Conservation (phyloP, 2,797 vertebrate genomes). For the Cyprinella venusta region DNA sequence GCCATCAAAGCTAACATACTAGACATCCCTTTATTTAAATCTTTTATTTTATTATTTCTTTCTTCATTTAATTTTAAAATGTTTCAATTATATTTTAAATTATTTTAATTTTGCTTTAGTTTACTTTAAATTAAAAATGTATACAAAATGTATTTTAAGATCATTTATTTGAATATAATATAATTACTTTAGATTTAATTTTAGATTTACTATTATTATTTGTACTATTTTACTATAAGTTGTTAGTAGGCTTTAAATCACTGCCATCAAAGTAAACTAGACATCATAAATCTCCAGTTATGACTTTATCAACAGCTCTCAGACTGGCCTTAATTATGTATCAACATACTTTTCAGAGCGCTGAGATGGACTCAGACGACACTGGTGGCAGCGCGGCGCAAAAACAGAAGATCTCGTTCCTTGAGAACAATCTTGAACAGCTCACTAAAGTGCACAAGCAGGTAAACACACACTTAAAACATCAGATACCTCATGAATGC, state of each 20-base stretch:
- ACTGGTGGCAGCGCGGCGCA: conserved; percentile 94
- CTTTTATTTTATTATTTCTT: too few species aligned
- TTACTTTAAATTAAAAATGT: too few species aligned
- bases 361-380: conserved; percentile 93
- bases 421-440: conserved; percentile 99
- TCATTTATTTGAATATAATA: not conserved
- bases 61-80: too few species aligned
- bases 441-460: conserved; percentile 99
- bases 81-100: too few species aligned
- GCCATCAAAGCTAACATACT: not conserved
- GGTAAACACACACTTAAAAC: conserved; percentile 61
- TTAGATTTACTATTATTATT: not conserved
- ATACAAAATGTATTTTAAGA: not conserved
- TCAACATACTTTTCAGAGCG: conserved; percentile 77
- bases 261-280: not conserved
- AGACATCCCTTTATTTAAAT: too few species aligned
- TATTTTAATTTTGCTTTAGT: too few species aligned
- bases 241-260: too few species aligned
- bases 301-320: not conserved
- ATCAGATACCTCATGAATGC: too few species aligned
- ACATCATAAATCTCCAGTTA: not conserved
- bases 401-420: conserved; percentile 99
- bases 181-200: not conserved
- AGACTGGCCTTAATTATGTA: not conserved
- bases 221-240: not conserved